Percentiles rank a stretch among this genome's conserved stretches.
These are phyloP conservation scores for Gryllus bimaculatus DNA, from an alignment of 1,140 invertebrate species.

Conservation along the genomic window DNA sequence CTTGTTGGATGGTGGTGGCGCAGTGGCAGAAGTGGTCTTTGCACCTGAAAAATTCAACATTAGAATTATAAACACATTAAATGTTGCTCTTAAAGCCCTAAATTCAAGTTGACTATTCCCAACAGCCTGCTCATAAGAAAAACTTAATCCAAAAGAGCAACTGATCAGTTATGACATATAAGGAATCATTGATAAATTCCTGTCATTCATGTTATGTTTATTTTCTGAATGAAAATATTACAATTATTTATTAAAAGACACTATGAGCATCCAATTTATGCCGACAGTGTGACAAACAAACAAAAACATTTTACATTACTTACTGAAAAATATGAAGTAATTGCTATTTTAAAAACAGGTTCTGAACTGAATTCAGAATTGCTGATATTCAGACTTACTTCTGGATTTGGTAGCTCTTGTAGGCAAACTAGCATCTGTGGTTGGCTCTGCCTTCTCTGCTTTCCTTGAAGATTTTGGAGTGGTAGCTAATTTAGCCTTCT, in stretches of 20 bases:
- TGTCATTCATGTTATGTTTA: too few relatives aligned
- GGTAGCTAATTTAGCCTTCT: slow-evolving; percentile 8
- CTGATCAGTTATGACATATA: too few relatives aligned
- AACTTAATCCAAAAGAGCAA: too few relatives aligned
- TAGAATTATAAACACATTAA: too few relatives aligned
- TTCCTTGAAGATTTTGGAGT: not conserved
- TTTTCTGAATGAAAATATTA: too few relatives aligned
- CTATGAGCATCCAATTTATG: too few relatives aligned
- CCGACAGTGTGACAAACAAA: not conserved
- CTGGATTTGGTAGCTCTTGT: slow-evolving; percentile 19
- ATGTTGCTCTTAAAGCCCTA: too few relatives aligned
- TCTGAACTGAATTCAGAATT: not conserved
- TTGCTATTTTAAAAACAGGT: not conserved
- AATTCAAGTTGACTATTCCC: too few relatives aligned
- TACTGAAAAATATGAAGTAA: not conserved
- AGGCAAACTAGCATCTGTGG: slow-evolving; percentile 9
- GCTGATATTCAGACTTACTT: slow-evolving; percentile 13
- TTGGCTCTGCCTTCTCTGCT: slow-evolving; percentile 10
- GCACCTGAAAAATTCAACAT: slow-evolving; percentile 8
- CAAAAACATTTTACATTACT: not conserved
- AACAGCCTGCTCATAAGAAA: too few relatives aligned
- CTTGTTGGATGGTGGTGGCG: slow-evolving; percentile 12
- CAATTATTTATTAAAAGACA: too few relatives aligned
- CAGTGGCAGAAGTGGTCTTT: not conserved
- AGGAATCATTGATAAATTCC: too few relatives aligned